Conservation (phyloP, 2,113 vertebrate species). For the Lathamus discolor region DNA sequence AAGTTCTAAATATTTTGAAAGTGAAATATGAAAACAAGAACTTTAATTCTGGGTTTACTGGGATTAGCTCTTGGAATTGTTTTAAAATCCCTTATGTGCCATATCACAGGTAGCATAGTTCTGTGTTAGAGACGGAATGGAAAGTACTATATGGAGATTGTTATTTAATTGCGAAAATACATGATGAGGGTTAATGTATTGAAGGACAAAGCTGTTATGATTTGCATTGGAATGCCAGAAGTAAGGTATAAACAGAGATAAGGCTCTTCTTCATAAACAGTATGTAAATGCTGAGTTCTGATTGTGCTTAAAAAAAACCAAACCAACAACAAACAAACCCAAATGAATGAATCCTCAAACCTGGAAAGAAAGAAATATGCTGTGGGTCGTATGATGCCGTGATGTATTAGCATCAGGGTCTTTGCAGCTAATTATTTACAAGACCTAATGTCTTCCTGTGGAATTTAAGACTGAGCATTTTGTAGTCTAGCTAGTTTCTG, state of each 20-base stretch:
- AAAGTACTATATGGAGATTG: constrained; percentile 23
- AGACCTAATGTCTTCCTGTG: constrained; percentile 44
- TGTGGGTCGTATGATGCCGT: not conserved
- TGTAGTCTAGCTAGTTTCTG: constrained; percentile 39
- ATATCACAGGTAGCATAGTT: constrained; percentile 64
- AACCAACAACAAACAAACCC: not conserved
- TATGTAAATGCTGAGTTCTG: not conserved
- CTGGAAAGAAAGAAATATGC: not conserved
- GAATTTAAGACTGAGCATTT: constrained; percentile 30
- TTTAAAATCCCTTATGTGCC: constrained; percentile 80
- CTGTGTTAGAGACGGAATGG: constrained; percentile 24
- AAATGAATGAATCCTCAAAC: not conserved
- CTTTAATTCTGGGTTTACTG: constrained; percentile 84
- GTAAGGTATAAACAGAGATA: constrained; percentile 38
- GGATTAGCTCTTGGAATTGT: constrained; percentile 81
- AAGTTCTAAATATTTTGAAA: constrained; percentile 90
- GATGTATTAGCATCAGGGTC: not conserved
- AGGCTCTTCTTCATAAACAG: not conserved
- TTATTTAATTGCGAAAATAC: constrained; percentile 71
- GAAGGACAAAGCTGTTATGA: constrained; percentile 54
- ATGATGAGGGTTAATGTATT: constrained; percentile 60
- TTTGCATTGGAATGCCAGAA: constrained; percentile 53
- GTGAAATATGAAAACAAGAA: constrained; percentile 85
- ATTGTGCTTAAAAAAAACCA: not conserved
- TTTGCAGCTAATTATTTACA: constrained; percentile 69